phyloP scores from a whole-genome alignment of 2,113 vertebrate genomes.

The Parus major region DNA sequence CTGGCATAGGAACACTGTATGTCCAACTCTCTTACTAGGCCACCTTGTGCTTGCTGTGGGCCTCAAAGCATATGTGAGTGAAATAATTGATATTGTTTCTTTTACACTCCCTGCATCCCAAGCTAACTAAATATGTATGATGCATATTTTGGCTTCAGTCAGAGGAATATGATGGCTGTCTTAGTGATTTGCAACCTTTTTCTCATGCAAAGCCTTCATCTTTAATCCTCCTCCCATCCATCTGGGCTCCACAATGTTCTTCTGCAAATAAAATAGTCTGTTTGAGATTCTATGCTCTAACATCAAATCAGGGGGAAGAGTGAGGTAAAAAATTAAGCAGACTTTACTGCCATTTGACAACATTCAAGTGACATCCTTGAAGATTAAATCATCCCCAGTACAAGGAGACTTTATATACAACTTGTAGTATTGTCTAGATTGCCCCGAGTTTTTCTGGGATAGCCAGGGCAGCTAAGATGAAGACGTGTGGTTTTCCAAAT shows the following conservation, averaged over 20 bases:
- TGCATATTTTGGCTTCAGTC: neutral
- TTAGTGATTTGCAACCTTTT: neutral
- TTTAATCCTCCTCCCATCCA: neutral
- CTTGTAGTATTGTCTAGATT: neutral
- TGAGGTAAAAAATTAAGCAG: neutral
- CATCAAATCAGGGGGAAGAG: neutral
- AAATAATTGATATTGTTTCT: neutral
- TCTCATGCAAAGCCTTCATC: neutral
- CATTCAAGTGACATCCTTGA: neutral
- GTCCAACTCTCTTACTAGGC: neutral
- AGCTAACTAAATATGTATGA: neutral
- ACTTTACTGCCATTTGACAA: neutral
- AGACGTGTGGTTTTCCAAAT: neutral
- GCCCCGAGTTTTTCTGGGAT: neutral
- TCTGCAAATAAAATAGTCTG: neutral
- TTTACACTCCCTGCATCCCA: neutral
- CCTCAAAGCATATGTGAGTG: neutral
- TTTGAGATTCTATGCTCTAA: neutral
- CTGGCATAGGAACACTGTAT: neutral
- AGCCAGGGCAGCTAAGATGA: neutral
- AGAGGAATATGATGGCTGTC: neutral
- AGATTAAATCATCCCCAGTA: neutral
- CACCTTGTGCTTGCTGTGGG: neutral
- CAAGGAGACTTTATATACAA: neutral
- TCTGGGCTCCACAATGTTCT: neutral